Percentiles rank a stretch among this genome's conserved stretches.
phyloP scores from a whole-genome alignment of 2,888 invertebrate genomes.

The Oithona nana region DNA sequence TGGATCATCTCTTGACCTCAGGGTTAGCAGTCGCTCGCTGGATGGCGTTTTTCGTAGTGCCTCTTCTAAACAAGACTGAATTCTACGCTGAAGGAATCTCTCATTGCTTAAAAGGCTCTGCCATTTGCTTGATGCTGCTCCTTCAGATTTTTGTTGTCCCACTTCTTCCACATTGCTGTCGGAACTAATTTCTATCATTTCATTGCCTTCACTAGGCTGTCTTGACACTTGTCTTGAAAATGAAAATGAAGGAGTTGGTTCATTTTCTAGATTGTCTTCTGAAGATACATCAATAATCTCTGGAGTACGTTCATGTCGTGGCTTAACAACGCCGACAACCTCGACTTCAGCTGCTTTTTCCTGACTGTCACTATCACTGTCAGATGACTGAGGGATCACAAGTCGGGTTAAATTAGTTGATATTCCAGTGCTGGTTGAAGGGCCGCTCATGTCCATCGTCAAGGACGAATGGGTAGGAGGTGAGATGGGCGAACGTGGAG shows the following conservation, averaged over 20 bases:
- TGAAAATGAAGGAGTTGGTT: too few species aligned
- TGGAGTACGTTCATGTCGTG: constrained; percentile 44
- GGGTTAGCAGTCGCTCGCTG: neutral
- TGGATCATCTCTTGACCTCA: neutral
- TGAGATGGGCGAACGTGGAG: neutral
- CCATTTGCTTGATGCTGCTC: neutral
- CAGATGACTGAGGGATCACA: constrained; percentile 20
- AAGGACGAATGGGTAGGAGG: neutral
- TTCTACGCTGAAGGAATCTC: too few species aligned
- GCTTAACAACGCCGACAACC: constrained; percentile 45
- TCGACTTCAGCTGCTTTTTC: constrained; percentile 31
- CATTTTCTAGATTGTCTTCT: constrained; percentile 30
- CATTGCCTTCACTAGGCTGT: neutral
- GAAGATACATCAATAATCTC: constrained; percentile 40
- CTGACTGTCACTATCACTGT: constrained; percentile 24
- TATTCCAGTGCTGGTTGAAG: constrained; percentile 20
- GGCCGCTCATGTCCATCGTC: constrained; percentile 17
- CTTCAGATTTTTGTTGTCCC: neutral
- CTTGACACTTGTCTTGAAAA: too few species aligned
- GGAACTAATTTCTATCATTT: neutral
- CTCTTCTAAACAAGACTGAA: neutral
- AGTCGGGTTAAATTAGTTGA: constrained; percentile 23
- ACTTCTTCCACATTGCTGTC: neutral
- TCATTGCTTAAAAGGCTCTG: too few species aligned
- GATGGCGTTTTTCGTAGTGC: neutral